A percentile compares a stretch with the other conserved stretches of the same genome.
These are phyloP conservation scores for Zapornia atra DNA, from an alignment of 2,113 vertebrate genomes.

Conservation along the genomic window DNA sequence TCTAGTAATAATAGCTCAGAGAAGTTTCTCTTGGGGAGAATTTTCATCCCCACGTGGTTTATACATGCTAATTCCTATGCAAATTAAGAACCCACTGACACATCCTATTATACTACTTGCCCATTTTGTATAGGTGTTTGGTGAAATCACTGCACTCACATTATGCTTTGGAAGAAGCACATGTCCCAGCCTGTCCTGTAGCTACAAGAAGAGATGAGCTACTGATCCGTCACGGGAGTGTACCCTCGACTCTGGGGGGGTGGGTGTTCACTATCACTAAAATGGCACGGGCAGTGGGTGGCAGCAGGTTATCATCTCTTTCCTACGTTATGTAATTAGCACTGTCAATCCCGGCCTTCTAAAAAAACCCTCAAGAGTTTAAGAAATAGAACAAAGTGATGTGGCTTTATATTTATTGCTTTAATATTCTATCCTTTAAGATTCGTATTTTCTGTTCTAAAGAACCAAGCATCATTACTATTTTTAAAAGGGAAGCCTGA, in stretches of 20 bases:
- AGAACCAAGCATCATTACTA: neutral
- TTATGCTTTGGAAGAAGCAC: neutral
- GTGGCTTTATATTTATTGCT: neutral
- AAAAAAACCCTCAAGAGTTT: neutral
- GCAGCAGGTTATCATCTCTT: conserved; percentile 39
- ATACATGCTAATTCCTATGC: conserved; percentile 11
- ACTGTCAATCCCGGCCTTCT: neutral
- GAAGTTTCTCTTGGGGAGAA: neutral
- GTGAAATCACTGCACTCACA: conserved; percentile 6
- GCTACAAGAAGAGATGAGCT: neutral
- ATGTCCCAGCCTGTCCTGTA: neutral
- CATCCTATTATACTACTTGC: conserved; percentile 31
- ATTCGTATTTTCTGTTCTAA: neutral
- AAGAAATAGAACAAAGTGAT: neutral
- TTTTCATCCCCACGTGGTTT: conserved; percentile 1
- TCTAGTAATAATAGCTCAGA: conserved; percentile 5
- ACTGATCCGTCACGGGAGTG: neutral
- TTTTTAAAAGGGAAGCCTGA: conserved; percentile 2
- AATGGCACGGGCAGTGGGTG: conserved; percentile 22
- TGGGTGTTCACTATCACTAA: neutral
- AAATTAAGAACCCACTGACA: conserved; percentile 44
- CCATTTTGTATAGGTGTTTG: neutral
- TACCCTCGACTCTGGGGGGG: neutral
- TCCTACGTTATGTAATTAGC: neutral
- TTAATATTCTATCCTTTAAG: neutral